Evolutionary conservation across 37 sponge, comb jelly and placozoan genomes (phyloP), one percentile per base, ranked within the genome.

Genomic region (Hexactinellida sp.): DNA sequence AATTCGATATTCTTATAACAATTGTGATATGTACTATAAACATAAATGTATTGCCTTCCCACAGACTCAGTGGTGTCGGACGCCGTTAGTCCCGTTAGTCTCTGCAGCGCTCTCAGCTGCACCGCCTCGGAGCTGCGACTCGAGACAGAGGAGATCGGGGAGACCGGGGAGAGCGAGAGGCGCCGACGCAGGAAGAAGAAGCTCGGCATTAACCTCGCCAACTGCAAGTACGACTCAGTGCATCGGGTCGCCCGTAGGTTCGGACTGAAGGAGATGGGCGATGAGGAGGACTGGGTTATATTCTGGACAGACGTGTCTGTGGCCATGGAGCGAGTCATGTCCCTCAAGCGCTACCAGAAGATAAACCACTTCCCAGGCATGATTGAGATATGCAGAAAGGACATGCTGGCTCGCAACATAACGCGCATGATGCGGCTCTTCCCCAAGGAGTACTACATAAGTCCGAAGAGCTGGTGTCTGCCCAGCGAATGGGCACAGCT

Each of bases 311-410:
- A 99, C 84, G 89, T 90, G 24, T 91, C 98, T 1, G 89, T 92
- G 24, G 34, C 91, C 36, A 84, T 94, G 82, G 99, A 99, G 52
- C 87, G 92, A 16, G 91, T 94, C 37, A 87, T 87, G 87, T 91
- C 90, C 32, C 89, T 99, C 87, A 96, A 94, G 87, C 84, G 91
- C 88, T 99, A 93, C 76, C 99, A 99, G 99, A 99, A 94, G 91
- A 91, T 99, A 88, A 99, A 99, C 84, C 99, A 99, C 82, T 99
- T 99, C 54, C 99, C 96, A 36, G 99, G 99, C 16, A 99, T 99
- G 96, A 88, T 63, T 38, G 99, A 99, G 84, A 99, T 99, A 24
- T 99, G 99, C 84, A 86, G 99, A 16, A 99, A 99, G 71, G 99
- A 99, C 52, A 54, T 91, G 38, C 85, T 99, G 47, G 99, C 94